These are phyloP conservation scores for Solenopsis invicta DNA, from an alignment of 1,140 invertebrate species.

Conservation along the genomic window DNA sequence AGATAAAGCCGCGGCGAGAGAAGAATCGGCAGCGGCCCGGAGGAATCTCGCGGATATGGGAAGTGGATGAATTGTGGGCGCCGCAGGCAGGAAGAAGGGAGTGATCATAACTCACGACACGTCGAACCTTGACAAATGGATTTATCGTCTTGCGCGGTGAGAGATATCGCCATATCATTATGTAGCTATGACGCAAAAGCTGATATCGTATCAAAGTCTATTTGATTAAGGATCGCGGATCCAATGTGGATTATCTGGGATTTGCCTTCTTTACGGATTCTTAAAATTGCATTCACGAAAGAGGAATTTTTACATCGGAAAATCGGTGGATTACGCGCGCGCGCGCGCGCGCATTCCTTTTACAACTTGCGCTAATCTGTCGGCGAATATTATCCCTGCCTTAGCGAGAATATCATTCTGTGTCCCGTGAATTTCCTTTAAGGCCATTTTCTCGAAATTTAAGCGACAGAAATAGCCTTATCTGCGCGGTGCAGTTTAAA, in stretches of 20 bases:
- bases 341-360: background rate
- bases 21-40: constrained; percentile 13
- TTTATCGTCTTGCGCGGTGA: constrained; percentile 37
- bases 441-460: constrained; percentile 2
- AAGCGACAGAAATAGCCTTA: constrained; percentile 34
- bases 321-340: background rate
- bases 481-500: constrained; percentile 26
- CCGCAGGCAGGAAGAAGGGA: no score
- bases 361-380: constrained; percentile 1
- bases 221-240: constrained; percentile 37
- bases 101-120: constrained; percentile 44
- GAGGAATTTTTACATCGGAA: background rate
- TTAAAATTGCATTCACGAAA: constrained; percentile 29
- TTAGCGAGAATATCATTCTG: background rate
- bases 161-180: constrained; percentile 41
- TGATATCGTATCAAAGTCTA: constrained; percentile 37
- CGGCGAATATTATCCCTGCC: background rate
- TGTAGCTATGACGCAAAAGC: constrained; percentile 31
- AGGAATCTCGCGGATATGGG: constrained; percentile 22
- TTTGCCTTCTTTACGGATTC: constrained; percentile 1
- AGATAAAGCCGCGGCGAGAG: constrained; percentile 52
- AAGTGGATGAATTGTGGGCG: constrained; percentile 43
- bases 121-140: constrained; percentile 59
- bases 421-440: constrained; percentile 28
- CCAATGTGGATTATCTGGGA: constrained; percentile 21